Percentiles rank a stretch among this genome's conserved stretches.
Evolutionary conservation across 2,888 invertebrate genomes (phyloP).

Genomic region (Microctonus aethiopoides): DNA sequence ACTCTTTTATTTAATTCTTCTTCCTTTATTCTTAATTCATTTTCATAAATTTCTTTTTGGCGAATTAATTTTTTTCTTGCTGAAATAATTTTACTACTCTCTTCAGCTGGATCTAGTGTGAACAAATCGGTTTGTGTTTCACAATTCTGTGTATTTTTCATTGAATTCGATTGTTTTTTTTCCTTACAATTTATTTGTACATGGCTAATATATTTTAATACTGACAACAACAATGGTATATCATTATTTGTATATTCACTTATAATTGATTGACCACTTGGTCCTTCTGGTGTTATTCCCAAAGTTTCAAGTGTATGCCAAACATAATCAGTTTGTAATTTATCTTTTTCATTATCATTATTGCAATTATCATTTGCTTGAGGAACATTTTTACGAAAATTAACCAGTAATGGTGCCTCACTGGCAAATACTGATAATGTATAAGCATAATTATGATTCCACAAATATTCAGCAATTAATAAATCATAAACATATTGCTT

Average conservation of each 20-base stretch:
- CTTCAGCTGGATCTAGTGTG: constrained; percentile 20
- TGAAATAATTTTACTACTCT: constrained; percentile 40
- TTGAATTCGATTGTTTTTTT: neutral
- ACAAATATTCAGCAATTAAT: constrained; percentile 62
- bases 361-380: constrained; percentile 31
- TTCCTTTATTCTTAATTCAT: constrained; percentile 55
- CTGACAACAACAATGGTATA: constrained; percentile 57
- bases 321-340: constrained; percentile 60
- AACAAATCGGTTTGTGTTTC: constrained; percentile 47
- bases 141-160: constrained; percentile 23
- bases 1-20: constrained; percentile 54
- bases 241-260: constrained; percentile 54
- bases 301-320: constrained; percentile 59
- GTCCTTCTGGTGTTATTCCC: constrained; percentile 55
- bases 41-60: constrained; percentile 55
- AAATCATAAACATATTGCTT: constrained; percentile 64
- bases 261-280: constrained; percentile 54
- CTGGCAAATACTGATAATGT: constrained; percentile 64
- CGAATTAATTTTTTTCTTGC: constrained; percentile 53
- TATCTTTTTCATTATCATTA: constrained; percentile 42
- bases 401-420: constrained; percentile 60
- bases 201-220: constrained; percentile 51
- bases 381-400: constrained; percentile 53
- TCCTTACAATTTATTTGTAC: constrained; percentile 21
- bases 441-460: constrained; percentile 61